Conservation (phyloP, 1,140 invertebrate species). For the Caerostris extrusa region DNA sequence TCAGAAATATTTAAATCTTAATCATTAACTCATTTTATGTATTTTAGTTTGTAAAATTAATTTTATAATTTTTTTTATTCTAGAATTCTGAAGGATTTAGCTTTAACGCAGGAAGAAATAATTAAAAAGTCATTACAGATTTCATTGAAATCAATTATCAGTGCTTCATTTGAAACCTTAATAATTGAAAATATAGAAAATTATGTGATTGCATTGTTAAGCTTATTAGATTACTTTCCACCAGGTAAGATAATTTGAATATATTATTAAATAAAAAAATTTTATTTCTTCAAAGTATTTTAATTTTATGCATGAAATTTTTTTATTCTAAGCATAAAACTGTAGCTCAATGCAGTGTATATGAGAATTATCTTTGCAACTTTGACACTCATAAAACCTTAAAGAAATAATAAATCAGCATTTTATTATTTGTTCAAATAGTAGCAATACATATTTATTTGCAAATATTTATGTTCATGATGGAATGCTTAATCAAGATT, state of each 20-base stretch:
- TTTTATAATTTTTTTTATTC: background rate
- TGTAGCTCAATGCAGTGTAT: no score
- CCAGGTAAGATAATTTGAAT: background rate
- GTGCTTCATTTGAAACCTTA: background rate
- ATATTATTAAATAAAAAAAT: background rate
- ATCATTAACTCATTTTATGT: background rate
- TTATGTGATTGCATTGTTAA: background rate
- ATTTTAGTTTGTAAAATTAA: background rate
- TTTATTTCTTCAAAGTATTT: no score
- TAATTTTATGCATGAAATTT: no score
- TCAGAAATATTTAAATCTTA: background rate
- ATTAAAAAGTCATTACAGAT: background rate
- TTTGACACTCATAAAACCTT: no score
- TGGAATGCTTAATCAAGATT: no score
- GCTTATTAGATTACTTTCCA: constrained; percentile 21
- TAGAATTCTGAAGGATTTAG: constrained; percentile 14
- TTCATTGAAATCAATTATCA: background rate
- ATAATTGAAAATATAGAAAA: background rate
- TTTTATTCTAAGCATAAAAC: no score
- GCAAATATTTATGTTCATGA: no score
- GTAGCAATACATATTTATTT: no score
- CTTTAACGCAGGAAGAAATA: background rate
- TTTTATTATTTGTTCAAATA: no score
- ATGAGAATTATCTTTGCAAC: no score
- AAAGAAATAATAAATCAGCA: no score